Base-by-base conservation (phyloP, 23 tunicate genomes). In the Trididemnum miniatum region DNA sequence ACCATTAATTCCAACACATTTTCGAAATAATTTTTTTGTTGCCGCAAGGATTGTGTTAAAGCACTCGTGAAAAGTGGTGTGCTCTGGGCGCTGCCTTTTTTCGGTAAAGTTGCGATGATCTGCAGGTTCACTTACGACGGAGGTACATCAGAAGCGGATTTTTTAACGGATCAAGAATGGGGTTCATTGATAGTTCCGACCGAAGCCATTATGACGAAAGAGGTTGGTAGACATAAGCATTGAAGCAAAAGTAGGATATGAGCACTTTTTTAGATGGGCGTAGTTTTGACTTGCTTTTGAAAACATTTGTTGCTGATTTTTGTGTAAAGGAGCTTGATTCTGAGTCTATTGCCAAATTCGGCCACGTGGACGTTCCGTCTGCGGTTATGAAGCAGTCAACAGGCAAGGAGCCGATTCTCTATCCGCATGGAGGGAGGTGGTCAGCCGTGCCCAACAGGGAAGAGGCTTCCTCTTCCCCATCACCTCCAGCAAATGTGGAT, bases 391-490 rank as follows among this genome's bases (percentile, higher is more conserved):
- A 59, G 60, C 67, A 74, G 32, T 64, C 83, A 3, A 80, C 38
- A 26, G 33, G 65, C 4, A 77, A 65, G 22, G 22, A 34, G 31
- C 39, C 71, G 20, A 77, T 85, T 25, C 26, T 84, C 22, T 73
- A 81, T 73, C 83, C 89, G 3, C 89, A 85, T 49, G 89, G 83
- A 2, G 89, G 89, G 1, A 64, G 89, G 34, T 85, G 89, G 89
- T 77, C 65, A 23, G 83, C 63, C 27, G 80, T 75, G 5, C 54
- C 71, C 9, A 20, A 24, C 51, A 34, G 35, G 34, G 75, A 26
- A 49, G 78, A 77, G 2, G 35, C 31, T 0, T 65, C 83, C 1
- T 77, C 89, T 20, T 51, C 87, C 3, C 71, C 71, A 1, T 65
- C 89, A 1, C 83, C 83, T 18, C 65, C 83, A 15, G 82, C 39